phyloP scores from a whole-genome alignment of 2,797 vertebrate genomes.

The Tangara arthus region DNA sequence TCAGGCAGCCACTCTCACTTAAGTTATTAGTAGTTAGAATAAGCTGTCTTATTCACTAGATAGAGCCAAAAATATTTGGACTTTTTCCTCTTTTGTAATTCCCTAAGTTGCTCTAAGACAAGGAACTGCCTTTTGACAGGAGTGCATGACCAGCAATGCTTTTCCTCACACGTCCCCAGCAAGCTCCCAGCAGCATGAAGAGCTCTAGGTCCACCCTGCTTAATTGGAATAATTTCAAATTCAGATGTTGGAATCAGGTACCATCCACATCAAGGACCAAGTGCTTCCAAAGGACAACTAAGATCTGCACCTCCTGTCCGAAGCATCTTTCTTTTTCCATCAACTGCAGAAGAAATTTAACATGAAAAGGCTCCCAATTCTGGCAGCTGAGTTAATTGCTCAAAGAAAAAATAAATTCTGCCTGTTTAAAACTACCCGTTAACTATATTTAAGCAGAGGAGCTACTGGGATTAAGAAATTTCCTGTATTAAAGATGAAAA shows the following conservation, averaged over 20 bases:
- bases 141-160: not conserved
- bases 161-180: not conserved
- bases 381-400: not conserved
- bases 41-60: not conserved
- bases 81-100: not conserved
- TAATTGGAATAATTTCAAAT: not conserved
- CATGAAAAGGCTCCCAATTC: not conserved
- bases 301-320: not conserved
- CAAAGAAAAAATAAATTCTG: not conserved
- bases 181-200: not conserved
- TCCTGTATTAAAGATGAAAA: not conserved
- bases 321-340: not conserved
- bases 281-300: not conserved
- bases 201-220: not conserved
- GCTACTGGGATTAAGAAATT: not conserved
- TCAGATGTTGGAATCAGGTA: not conserved
- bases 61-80: not conserved
- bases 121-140: not conserved
- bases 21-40: not conserved
- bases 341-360: not conserved
- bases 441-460: not conserved
- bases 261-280: not conserved
- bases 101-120: accelerated
- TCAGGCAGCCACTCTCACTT: not conserved
- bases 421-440: not conserved